phyloP scores from a whole-genome alignment of 2,888 invertebrate species.

The Arrhopalites spinosus region DNA sequence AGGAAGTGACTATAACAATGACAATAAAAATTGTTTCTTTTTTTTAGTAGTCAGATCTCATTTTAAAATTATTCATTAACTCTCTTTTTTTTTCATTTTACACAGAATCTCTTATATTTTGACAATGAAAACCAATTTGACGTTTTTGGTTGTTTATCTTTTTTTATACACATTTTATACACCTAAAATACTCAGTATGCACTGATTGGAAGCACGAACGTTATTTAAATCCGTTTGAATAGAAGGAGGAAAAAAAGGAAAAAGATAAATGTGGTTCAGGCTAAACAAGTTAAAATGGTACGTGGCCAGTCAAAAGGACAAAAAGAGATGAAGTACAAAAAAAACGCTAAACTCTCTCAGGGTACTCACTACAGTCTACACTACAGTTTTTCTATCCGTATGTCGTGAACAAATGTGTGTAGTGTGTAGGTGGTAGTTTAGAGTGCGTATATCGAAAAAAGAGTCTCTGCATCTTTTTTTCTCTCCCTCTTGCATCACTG shows the following conservation, averaged over 20 bases:
- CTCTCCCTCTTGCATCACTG: background rate
- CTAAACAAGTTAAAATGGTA: slow-evolving; percentile 6
- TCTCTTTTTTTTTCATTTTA: too few species aligned
- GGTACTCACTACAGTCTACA: background rate
- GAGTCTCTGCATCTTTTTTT: background rate
- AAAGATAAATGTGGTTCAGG: background rate
- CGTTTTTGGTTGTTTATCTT: too few species aligned
- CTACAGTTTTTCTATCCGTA: slow-evolving; percentile 6
- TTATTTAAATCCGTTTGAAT: background rate
- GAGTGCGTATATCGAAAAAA: background rate
- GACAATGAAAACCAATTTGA: too few species aligned
- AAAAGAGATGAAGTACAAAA: background rate
- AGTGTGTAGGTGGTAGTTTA: slow-evolving; percentile 5
- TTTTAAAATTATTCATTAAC: too few species aligned
- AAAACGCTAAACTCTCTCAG: too few species aligned
- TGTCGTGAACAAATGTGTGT: background rate
- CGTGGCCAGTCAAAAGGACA: background rate
- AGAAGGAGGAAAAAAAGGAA: background rate
- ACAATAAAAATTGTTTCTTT: too few species aligned
- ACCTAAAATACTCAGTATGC: too few species aligned
- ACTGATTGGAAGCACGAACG: too few species aligned
- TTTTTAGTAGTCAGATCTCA: too few species aligned
- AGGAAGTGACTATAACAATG: too few species aligned
- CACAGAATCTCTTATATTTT: too few species aligned
- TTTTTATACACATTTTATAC: too few species aligned